These are phyloP conservation scores for Crotalus adamanteus DNA, from an alignment of 2,797 vertebrate genomes.

Conservation along the genomic window DNA sequence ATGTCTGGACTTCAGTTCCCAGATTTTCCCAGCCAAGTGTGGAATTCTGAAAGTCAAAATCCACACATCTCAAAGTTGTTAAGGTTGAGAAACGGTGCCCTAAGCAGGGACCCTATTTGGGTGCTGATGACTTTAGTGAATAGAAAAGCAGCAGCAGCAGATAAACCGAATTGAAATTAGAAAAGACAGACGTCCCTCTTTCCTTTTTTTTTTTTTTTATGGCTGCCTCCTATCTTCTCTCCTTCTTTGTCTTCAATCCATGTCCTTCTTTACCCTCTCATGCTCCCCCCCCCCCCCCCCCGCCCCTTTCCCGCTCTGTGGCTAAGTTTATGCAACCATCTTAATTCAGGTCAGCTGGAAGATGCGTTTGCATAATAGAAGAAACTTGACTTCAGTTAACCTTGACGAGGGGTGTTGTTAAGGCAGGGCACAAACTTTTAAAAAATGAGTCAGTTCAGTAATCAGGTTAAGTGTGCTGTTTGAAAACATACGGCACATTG, in stretches of 20 bases:
- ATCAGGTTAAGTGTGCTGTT: not conserved
- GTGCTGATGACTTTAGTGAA: too few species aligned
- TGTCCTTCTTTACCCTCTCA: not conserved
- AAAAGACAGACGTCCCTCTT: not conserved
- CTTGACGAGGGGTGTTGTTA: not conserved
- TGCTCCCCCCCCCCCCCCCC: not conserved
- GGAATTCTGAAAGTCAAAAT: not conserved
- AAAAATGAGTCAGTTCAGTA: not conserved
- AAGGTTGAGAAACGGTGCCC: too few species aligned
- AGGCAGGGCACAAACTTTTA: not conserved
- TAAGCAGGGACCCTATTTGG: not conserved
- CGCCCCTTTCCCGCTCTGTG: not conserved
- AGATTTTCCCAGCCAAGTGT: not conserved
- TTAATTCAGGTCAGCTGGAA: not conserved
- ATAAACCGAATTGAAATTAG: not conserved
- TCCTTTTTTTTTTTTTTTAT: too few species aligned
- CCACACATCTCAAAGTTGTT: not conserved
- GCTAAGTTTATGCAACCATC: not conserved
- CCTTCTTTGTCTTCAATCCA: not conserved
- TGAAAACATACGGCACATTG: not conserved
- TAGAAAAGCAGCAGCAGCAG: not conserved
- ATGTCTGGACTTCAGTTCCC: not conserved
- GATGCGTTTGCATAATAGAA: not conserved
- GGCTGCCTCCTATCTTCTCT: not conserved
- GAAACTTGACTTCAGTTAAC: not conserved